A percentile compares a stretch with the other conserved stretches of the same genome.
Conservation (phyloP, 2,113 vertebrate genomes). For the Forbesichthys papilliferus region DNA sequence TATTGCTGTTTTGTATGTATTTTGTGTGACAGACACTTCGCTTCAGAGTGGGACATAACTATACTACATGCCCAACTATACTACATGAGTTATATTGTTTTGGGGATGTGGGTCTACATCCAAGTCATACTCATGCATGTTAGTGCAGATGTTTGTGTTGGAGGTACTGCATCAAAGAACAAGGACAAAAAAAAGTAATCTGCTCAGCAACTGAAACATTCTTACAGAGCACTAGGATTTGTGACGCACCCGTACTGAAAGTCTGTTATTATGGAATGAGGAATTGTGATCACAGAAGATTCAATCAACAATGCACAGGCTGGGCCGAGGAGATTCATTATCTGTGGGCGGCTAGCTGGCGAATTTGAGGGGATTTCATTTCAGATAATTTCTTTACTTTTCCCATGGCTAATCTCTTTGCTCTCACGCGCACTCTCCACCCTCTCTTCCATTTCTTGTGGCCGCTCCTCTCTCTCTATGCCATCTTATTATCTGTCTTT, state of each 20-base stretch:
- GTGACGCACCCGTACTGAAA: not conserved
- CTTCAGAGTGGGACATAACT: no score
- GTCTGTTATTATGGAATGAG: constrained; percentile 13
- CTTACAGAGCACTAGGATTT: no score
- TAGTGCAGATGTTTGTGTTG: constrained; percentile 5
- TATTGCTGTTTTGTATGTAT: not conserved
- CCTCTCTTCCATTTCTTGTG: constrained; percentile 2
- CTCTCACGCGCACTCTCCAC: constrained; percentile 2
- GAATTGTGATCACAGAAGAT: constrained; percentile 27
- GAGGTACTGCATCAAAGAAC: constrained; percentile 21
- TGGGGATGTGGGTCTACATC: no score
- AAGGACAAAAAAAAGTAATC: constrained; percentile 8
- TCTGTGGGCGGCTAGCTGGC: constrained; percentile 25
- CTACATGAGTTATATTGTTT: no score
- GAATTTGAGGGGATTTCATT: constrained; percentile 59
- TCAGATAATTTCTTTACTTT: constrained; percentile 46
- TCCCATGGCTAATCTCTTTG: constrained; percentile 35
- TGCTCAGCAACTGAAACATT: no score
- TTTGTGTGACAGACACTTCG: not conserved
- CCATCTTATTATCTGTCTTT: constrained; percentile 28
- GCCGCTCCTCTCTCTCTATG: constrained; percentile 23
- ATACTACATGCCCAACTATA: no score
- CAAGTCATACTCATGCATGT: constrained; percentile 6
- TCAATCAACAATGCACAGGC: constrained; percentile 32
- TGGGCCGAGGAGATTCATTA: constrained; percentile 43